Percentiles rank a stretch among this genome's conserved stretches.
Evolutionary conservation across 2,888 invertebrate species (phyloP).

Genomic region (Vannuccia rotundouncinata): DNA sequence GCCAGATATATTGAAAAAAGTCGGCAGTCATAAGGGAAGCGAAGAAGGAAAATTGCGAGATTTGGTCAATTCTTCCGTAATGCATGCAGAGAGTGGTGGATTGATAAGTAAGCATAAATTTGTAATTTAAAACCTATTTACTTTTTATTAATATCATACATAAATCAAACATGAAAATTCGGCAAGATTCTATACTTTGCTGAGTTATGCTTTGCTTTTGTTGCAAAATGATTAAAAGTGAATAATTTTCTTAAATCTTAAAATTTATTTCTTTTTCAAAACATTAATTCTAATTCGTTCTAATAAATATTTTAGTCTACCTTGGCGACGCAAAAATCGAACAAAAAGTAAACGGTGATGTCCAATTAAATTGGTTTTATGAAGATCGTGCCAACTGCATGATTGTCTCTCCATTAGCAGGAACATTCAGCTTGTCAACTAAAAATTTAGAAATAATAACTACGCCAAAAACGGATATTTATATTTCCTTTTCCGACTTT

Average conservation of each 20-base stretch:
- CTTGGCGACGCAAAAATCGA: conserved; percentile 37
- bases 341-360: conserved; percentile 36
- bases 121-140: neutral
- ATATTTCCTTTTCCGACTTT: conserved; percentile 34
- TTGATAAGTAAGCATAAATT: conserved; percentile 20
- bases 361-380: conserved; percentile 38
- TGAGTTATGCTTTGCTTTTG: no score
- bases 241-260: no score
- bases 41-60: conserved; percentile 33
- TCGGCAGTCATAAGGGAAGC: conserved; percentile 10
- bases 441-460: conserved; percentile 39
- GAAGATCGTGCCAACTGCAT: conserved; percentile 38
- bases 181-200: no score
- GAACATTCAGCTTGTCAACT: conserved; percentile 38
- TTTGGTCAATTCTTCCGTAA: conserved; percentile 33
- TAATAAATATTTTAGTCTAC: conserved; percentile 28
- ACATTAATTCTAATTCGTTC: no score
- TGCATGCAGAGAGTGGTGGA: conserved; percentile 35
- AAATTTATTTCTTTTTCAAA: no score
- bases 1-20: conserved; percentile 35
- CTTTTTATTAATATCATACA: neutral
- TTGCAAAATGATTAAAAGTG: no score
- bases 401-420: conserved; percentile 38
- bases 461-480: conserved; percentile 38
- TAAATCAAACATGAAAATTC: no score